Evolutionary conservation across 2,797 vertebrate genomes (phyloP), one percentile per base, ranked within the genome.

Genomic region (Parauchenoglanis punctatus): DNA sequence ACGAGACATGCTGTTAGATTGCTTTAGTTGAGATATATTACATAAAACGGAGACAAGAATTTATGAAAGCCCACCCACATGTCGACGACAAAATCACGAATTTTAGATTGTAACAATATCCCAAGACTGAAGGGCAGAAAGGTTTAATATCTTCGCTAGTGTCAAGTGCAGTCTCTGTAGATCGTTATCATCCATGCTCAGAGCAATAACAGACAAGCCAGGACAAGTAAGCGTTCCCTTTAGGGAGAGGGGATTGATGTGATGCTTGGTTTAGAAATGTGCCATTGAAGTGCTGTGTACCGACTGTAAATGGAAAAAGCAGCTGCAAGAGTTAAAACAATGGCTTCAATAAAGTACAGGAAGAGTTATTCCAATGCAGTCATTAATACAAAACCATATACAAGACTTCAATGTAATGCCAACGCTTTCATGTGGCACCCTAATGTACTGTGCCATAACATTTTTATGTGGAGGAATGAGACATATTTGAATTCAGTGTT

Each of bases 321-420:
- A 78, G 59, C 75, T 88, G 76, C 56, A 80, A 88, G 20, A 85
- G 56, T 85, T 85, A 88, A 87, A 87, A 85, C 67, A 85, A 85
- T 80, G 65, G 75, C 59, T 85, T 85, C 46, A 35, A 23, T 59
- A 35, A 31, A 85, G 52, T 18, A 78, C 52, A 78, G 63, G 82
- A 70, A 78, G 81, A 78, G 83, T n/a, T 49, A 49, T 31, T 68
- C 46, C 81, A 68, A 18, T 10, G 59, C 0, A 82, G 46, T 6
- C 20, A 52, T 83, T 75, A 63, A 83, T 83, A 81, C 31, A 87
- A 81, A 87, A 63, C 67, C 58, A 13, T 81, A 76, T 56, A 20
- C 59, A n/a, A 44, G 59, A n/a, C 59, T 52, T 68, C n/a, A 18
- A 56, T 31, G 23, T 35, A 17, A 59, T 31, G 23, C 23, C 6